A percentile compares a stretch with the other conserved stretches of the same genome.
Evolutionary conservation across 1,140 invertebrate species (phyloP).

Genomic region (Atta colombica): DNA sequence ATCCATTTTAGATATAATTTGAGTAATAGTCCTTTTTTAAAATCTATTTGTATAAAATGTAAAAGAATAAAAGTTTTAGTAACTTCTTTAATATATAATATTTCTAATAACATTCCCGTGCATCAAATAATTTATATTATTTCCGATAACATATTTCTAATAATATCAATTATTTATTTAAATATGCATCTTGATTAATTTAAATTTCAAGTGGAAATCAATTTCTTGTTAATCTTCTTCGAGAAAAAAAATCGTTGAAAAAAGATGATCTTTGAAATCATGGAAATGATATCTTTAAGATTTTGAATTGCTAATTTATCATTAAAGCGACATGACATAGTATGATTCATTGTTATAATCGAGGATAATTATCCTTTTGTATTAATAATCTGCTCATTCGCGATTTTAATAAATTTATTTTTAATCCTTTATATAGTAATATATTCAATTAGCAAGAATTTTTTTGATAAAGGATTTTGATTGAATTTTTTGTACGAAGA

Average conservation of each 20-base stretch:
- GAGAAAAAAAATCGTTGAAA: neutral
- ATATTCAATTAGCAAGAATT: no score
- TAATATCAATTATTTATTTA: conserved; percentile 8
- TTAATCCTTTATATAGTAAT: no score
- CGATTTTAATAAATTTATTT: neutral
- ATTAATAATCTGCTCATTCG: neutral
- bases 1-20: neutral
- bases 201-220: conserved; percentile 7
- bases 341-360: neutral
- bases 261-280: neutral
- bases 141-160: neutral
- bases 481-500: no score
- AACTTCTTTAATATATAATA: neutral
- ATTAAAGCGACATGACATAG: neutral
- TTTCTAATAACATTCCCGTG: no score
- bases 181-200: neutral
- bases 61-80: neutral
- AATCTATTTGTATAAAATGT: neutral
- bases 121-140: no score
- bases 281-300: neutral
- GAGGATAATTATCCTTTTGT: neutral
- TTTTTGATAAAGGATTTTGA: no score
- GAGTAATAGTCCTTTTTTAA: neutral
- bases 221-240: neutral
- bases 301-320: conserved; percentile 26